Evolutionary conservation across 2,888 invertebrate genomes (phyloP), one percentile per base, ranked within the genome.

Genomic region (Caenorhabditis sp.): DNA sequence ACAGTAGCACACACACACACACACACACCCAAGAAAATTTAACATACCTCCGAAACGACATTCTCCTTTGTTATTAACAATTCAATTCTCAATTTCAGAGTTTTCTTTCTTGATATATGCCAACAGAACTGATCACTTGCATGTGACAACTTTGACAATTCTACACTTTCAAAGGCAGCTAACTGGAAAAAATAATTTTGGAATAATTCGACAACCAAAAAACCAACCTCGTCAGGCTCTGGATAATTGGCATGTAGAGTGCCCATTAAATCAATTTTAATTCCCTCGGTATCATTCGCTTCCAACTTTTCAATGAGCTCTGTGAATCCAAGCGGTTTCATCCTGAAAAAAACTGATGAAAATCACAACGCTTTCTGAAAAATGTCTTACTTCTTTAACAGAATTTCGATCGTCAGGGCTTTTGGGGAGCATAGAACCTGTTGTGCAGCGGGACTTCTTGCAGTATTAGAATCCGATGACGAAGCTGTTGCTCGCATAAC

Each of bases 81-180:
- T 27, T 74, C 74, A 17, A 74, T 69, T 2, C 74, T 62, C 3
- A 74, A 49, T 24, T 67, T 61, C 23, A 74, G 31, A 17, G 64
- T 64, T 19, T 55, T 59, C 58, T 74, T 74, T 23, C 64, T 66
- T 3, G 69, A 66, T 21, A 74, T 66, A 21, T 74, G 74, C 74
- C 74, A 74, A 36, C 74, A 74, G 26, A 74, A 69, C 26, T 74
- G 69, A 36, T 74, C 74, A 26, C 74, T 74, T 1, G 74, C 69
- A 54, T 74, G 74, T 1, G 74, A 66, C 61, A 74, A 37, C 21
- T 66, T 58, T 0, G 54, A 27, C 26, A 68, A 66, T 26, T 74
- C 69, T 3, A 74, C 58, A 19, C 62, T 61, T 37, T 62, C 23
- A 27, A 74, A 74, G 17, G 66, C 64, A 12, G 62, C 53, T 4